phyloP scores from a whole-genome alignment of 2,113 vertebrate genomes.

The Phaethon lepturus region DNA sequence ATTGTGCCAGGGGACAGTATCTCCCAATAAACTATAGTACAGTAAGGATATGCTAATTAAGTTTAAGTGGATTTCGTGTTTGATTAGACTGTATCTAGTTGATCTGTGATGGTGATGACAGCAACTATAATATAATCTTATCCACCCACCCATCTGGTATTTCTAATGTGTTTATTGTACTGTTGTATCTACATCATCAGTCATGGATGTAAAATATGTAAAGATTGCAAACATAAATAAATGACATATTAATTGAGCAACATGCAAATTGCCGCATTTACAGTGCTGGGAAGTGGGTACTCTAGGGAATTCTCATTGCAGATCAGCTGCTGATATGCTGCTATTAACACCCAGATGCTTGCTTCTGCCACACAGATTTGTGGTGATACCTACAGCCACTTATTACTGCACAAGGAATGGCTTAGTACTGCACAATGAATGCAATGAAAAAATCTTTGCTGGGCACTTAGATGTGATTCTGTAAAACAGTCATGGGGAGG shows the following conservation, averaged over 20 bases:
- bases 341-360: constrained; percentile 3
- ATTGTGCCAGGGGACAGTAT: background rate
- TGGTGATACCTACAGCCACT: background rate
- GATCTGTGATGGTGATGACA: background rate
- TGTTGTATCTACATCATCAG: constrained; percentile 32
- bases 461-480: background rate
- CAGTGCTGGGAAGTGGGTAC: background rate
- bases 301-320: constrained; percentile 39
- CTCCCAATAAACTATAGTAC: background rate
- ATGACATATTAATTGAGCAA: constrained; percentile 54
- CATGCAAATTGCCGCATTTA: constrained; percentile 15
- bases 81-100: background rate
- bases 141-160: constrained; percentile 36
- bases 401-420: background rate
- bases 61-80: constrained; percentile 40
- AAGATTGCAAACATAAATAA: constrained; percentile 33
- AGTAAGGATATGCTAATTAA: constrained; percentile 26
- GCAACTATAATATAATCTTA: background rate
- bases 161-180: constrained; percentile 28
- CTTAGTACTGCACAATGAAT: background rate
- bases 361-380: background rate
- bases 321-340: constrained; percentile 22
- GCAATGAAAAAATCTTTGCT: background rate
- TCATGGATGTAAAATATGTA: constrained; percentile 37
- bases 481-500: background rate